These are phyloP conservation scores for Ichneumoninae sp. DNA, from an alignment of 2,888 invertebrate species.

Conservation along the genomic window DNA sequence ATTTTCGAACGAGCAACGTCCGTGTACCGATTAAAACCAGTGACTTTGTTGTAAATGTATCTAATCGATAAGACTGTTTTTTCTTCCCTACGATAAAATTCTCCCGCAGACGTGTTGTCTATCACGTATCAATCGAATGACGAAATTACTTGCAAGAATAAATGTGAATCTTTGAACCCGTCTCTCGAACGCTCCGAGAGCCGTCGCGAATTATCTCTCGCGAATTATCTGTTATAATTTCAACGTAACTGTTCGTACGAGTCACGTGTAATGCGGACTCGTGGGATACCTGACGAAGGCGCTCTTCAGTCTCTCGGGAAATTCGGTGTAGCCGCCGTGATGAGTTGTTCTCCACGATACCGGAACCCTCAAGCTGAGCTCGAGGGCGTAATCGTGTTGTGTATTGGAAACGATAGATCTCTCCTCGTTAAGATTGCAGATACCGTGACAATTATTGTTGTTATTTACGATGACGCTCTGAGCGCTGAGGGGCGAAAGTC, in stretches of 20 bases:
- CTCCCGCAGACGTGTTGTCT: slow-evolving; percentile 58
- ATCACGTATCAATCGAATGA: slow-evolving; percentile 61
- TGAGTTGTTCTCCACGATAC: slow-evolving; percentile 75
- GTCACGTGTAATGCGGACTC: slow-evolving; percentile 76
- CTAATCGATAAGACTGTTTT: slow-evolving; percentile 34
- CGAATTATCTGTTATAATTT: slow-evolving; percentile 10
- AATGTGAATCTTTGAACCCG: background rate
- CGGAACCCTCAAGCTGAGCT: slow-evolving; percentile 79
- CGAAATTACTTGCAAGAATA: slow-evolving; percentile 1
- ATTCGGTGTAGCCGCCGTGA: slow-evolving; percentile 55
- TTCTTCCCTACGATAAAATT: slow-evolving; percentile 60
- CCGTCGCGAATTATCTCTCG: background rate
- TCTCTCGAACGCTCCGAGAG: background rate
- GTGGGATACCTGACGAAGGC: slow-evolving; percentile 82
- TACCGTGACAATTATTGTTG: slow-evolving; percentile 78
- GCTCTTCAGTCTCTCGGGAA: slow-evolving; percentile 74
- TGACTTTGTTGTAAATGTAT: slow-evolving; percentile 35
- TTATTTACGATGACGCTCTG: slow-evolving; percentile 70
- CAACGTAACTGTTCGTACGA: slow-evolving; percentile 40
- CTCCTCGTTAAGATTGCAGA: slow-evolving; percentile 79
- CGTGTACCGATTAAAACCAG: slow-evolving; percentile 30
- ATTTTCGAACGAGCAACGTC: slow-evolving; percentile 15
- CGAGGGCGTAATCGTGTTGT: slow-evolving; percentile 75
- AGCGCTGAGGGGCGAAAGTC: slow-evolving; percentile 63
- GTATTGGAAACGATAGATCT: slow-evolving; percentile 60